Percentiles rank a stretch among this genome's conserved stretches.
Evolutionary conservation across 2,888 invertebrate species (phyloP).

Genomic region (Priocnemis perturbator): DNA sequence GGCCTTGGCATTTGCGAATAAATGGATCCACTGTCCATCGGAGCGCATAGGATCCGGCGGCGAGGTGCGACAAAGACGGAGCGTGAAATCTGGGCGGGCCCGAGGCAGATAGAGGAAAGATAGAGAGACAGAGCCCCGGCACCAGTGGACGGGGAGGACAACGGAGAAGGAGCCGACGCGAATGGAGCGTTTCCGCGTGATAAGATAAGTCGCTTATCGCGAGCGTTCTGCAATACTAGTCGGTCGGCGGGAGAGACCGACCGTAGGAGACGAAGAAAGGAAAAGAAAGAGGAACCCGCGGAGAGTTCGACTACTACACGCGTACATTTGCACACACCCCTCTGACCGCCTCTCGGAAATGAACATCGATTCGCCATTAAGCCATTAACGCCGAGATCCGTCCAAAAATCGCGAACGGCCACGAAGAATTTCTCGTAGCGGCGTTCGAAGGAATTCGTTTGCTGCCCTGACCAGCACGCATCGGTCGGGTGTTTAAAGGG

Average conservation of each 20-base stretch:
- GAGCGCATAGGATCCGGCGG: slow-evolving; percentile 18
- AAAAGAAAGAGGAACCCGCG: slow-evolving; percentile 20
- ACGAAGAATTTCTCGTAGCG: not conserved
- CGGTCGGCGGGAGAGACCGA: not conserved
- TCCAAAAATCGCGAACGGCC: slow-evolving; percentile 16
- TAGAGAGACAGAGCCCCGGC: not conserved
- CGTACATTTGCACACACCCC: no score
- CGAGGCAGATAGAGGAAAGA: slow-evolving; percentile 11
- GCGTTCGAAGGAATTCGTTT: not conserved
- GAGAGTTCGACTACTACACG: slow-evolving; percentile 17
- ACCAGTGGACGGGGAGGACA: slow-evolving; percentile 8
- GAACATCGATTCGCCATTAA: slow-evolving; percentile 69
- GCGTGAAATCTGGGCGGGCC: slow-evolving; percentile 7
- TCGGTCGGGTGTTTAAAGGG: no score
- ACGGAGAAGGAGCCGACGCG: slow-evolving; percentile 32
- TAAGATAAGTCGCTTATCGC: slow-evolving; percentile 70
- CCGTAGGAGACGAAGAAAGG: not conserved
- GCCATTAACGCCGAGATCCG: slow-evolving; percentile 57
- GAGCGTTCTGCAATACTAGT: slow-evolving; percentile 46
- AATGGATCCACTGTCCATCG: slow-evolving; percentile 69
- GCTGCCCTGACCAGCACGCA: no score
- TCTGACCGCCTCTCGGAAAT: slow-evolving; percentile 43
- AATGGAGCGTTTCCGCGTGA: slow-evolving; percentile 68
- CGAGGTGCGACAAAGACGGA: slow-evolving; percentile 23
- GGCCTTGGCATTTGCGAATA: slow-evolving; percentile 71